Evolutionary conservation across 2,113 vertebrate genomes (phyloP).

Genomic region (Platichthys flesus): DNA sequence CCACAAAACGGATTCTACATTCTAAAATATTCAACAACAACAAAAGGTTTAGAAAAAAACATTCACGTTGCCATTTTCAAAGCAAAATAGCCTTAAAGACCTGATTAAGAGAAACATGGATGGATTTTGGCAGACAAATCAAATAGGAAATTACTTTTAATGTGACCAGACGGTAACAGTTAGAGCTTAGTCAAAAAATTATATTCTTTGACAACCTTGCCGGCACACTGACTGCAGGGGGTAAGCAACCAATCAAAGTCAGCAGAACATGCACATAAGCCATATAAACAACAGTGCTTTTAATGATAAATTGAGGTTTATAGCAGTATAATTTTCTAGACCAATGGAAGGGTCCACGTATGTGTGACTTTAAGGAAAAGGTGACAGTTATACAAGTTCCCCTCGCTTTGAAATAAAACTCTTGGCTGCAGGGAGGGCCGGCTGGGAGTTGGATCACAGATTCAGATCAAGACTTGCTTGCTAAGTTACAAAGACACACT

Average conservation of each 20-base stretch:
- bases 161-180: conserved; percentile 32
- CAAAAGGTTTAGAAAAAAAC: background rate
- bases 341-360: background rate
- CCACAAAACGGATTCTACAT: background rate
- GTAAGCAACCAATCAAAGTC: conserved; percentile 22
- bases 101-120: conserved; percentile 10
- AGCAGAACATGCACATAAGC: background rate
- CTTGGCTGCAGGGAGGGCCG: conserved; percentile 14
- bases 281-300: background rate
- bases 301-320: conserved; percentile 1
- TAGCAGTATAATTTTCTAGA: background rate
- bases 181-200: conserved; percentile 17
- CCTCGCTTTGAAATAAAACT: conserved; percentile 39
- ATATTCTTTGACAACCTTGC: conserved; percentile 33
- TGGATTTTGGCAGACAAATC: conserved; percentile 30
- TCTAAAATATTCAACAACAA: background rate
- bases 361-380: conserved; percentile 21
- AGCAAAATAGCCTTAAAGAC: background rate
- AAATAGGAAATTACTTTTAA: conserved; percentile 8
- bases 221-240: conserved; percentile 13
- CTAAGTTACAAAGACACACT: conserved; percentile 30
- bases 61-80: background rate
- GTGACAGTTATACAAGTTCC: conserved; percentile 22
- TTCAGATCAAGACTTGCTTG: conserved; percentile 28
- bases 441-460: conserved; percentile 39